A percentile compares a stretch with the other conserved stretches of the same genome.
phyloP scores from a whole-genome alignment of 1,140 invertebrate species.

The Tetramorium simillimum region DNA sequence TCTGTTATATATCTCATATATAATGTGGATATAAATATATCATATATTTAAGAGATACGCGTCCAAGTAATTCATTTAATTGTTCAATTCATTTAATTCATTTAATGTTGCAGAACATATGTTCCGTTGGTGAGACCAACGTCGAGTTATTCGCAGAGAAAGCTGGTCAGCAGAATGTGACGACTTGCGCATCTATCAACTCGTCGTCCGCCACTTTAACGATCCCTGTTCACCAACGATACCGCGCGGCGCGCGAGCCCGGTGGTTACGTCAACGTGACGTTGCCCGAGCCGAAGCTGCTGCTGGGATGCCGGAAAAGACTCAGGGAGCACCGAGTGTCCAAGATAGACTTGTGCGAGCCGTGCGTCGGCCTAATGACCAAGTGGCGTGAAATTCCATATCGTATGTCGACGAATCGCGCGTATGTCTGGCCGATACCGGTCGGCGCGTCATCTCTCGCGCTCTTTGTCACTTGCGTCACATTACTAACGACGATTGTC shows the following conservation, averaged over 20 bases:
- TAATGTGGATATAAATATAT: neutral
- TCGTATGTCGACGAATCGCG: conserved; percentile 69
- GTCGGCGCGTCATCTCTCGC: conserved; percentile 74
- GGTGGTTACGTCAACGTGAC: conserved; percentile 73
- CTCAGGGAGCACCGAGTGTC: conserved; percentile 77
- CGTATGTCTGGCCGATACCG: conserved; percentile 78
- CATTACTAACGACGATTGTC: conserved; percentile 67
- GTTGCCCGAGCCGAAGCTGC: conserved; percentile 74
- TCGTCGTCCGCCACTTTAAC: conserved; percentile 19
- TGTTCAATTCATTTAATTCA: too few relatives aligned
- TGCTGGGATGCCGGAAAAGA: conserved; percentile 79
- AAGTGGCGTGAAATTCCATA: conserved; percentile 81
- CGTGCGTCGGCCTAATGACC: conserved; percentile 70
- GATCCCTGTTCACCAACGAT: conserved; percentile 82
- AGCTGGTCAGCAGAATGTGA: conserved; percentile 77
- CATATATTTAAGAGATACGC: too few relatives aligned
- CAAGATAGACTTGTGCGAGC: conserved; percentile 76
- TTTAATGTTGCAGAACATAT: conserved; percentile 74
- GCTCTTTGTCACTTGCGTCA: conserved; percentile 66
- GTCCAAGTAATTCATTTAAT: too few relatives aligned
- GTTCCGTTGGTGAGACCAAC: conserved; percentile 78
- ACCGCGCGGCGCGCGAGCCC: conserved; percentile 75
- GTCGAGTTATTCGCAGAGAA: conserved; percentile 81
- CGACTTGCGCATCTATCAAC: conserved; percentile 69
- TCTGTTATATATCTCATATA: neutral